Conservation (phyloP, 1,140 invertebrate genomes). For the Pomacea maculata region DNA sequence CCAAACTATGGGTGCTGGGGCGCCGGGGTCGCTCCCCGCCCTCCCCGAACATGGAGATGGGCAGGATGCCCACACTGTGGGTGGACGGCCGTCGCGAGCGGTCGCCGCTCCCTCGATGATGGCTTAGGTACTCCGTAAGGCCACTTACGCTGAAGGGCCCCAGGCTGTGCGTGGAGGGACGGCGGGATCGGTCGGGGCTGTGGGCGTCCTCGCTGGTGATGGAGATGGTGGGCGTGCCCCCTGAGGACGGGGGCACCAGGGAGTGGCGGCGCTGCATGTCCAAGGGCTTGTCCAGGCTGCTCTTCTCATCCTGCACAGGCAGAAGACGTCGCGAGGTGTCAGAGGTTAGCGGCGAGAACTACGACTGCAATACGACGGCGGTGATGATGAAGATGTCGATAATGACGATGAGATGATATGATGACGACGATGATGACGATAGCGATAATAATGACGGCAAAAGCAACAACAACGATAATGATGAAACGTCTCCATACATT, state of each 20-base stretch:
- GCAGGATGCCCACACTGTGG: constrained; percentile 57
- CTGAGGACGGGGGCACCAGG: constrained; percentile 45
- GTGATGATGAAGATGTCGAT: not conserved
- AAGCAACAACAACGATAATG: not conserved
- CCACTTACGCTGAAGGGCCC: constrained; percentile 59
- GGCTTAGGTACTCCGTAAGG: constrained; percentile 48
- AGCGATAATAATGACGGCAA: not conserved
- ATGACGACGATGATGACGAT: constrained; percentile 1
- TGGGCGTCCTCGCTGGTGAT: constrained; percentile 52
- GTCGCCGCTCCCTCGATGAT: constrained; percentile 34
- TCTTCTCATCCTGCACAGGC: constrained; percentile 52
- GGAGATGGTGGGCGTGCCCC: constrained; percentile 48
- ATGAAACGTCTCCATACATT: not conserved
- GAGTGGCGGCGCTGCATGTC: constrained; percentile 51
- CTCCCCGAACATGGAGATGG: constrained; percentile 59
- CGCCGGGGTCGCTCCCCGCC: constrained; percentile 51
- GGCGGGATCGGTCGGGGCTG: constrained; percentile 47
- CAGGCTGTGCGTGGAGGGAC: constrained; percentile 58
- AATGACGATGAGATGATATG: not conserved
- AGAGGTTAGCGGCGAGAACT: not conserved
- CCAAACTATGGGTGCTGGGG: constrained; percentile 59
- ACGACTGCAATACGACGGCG: not conserved
- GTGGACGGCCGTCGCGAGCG: constrained; percentile 47
- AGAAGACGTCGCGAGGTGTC: not conserved
- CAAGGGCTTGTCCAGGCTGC: constrained; percentile 40